Evolutionary conservation across 2,113 vertebrate species (phyloP).

Genomic region (Acanthisitta chloris): DNA sequence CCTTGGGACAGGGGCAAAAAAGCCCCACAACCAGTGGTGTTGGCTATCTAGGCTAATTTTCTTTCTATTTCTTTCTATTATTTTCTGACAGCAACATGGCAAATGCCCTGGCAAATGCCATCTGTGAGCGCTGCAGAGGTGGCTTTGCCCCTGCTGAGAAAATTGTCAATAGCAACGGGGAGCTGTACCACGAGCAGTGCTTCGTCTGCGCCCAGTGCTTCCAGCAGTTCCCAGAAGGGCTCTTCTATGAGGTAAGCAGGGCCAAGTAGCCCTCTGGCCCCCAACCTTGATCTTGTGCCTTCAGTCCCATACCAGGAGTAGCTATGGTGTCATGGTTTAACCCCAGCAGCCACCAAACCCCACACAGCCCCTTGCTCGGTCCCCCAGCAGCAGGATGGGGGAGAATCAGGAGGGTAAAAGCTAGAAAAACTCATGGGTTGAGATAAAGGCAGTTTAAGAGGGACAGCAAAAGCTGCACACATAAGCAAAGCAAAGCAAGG

Average conservation of each 20-base stretch:
- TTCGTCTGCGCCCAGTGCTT: constrained; percentile 98
- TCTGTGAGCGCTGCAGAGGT: constrained; percentile 91
- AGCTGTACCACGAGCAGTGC: constrained; percentile 96
- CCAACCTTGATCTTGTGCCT: not conserved
- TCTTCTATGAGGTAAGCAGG: constrained; percentile 92
- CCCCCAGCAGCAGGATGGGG: too few species aligned
- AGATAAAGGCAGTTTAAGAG: too few species aligned
- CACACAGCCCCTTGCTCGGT: too few species aligned
- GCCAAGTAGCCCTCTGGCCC: not conserved
- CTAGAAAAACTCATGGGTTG: too few species aligned
- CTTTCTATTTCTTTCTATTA: not conserved
- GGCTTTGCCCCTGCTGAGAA: constrained; percentile 93
- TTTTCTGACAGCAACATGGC: constrained; percentile 91
- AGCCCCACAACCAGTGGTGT: not conserved
- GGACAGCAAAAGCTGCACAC: too few species aligned
- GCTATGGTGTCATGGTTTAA: too few species aligned
- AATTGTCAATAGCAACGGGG: constrained; percentile 96
- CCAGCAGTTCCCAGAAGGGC: constrained; percentile 94
- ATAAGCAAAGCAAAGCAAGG: too few species aligned
- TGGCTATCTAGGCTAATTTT: not conserved
- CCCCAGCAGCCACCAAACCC: too few species aligned
- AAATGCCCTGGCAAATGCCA: constrained; percentile 91
- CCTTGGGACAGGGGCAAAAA: not conserved
- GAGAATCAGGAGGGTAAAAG: too few species aligned
- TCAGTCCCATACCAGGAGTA: not conserved